These are phyloP conservation scores for Diplosoma virens DNA, from an alignment of 23 tunicate species.

Conservation along the genomic window DNA sequence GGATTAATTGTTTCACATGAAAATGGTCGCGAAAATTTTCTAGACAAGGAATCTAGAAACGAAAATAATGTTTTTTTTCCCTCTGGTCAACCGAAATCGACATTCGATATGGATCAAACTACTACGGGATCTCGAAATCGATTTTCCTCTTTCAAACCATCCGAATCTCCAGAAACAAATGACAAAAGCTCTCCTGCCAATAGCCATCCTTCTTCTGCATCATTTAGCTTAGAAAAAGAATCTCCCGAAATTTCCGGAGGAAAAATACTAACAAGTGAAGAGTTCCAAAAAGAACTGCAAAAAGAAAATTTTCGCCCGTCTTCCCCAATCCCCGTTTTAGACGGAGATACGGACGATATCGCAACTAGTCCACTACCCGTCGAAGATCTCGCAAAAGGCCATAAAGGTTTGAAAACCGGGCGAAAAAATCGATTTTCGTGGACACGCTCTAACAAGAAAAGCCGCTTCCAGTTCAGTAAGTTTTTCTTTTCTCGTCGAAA, in stretches of 20 bases:
- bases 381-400: constrained; percentile 37
- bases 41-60: background rate
- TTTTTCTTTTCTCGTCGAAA: constrained; percentile 32
- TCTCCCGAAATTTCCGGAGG: background rate
- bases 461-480: constrained; percentile 19
- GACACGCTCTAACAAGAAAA: constrained; percentile 12
- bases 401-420: constrained; percentile 11
- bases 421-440: constrained; percentile 38
- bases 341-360: constrained; percentile 12
- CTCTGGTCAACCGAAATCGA: background rate
- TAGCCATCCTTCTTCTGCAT: background rate
- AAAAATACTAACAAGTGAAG: background rate
- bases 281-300: background rate
- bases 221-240: background rate
- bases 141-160: constrained; percentile 52
- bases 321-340: too few relatives aligned
- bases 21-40: background rate
- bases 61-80: too few relatives aligned
- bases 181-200: too few relatives aligned
- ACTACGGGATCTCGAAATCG: background rate
- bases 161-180: too few relatives aligned
- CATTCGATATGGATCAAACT: too few relatives aligned
- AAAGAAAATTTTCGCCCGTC: background rate
- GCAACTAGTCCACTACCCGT: constrained; percentile 46
- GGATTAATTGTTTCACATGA: too few relatives aligned